These are phyloP conservation scores for Drosophila asahinai DNA, from an alignment of 1,140 invertebrate genomes.

Conservation along the genomic window DNA sequence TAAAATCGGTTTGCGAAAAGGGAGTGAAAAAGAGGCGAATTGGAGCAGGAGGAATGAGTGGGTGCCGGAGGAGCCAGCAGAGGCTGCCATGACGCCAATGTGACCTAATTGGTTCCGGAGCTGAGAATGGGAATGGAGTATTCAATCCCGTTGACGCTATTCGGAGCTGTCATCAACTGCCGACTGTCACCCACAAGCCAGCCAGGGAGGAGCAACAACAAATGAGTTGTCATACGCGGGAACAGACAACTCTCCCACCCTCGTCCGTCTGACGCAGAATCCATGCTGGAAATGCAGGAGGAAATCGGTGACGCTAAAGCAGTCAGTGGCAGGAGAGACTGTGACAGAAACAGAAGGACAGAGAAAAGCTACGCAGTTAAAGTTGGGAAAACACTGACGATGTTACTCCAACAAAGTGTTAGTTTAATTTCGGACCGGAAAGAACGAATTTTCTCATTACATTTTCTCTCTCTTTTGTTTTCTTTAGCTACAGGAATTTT, in stretches of 20 bases:
- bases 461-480: not conserved
- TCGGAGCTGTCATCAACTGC: slow-evolving; percentile 53
- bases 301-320: slow-evolving; percentile 45
- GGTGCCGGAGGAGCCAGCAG: slow-evolving; percentile 9
- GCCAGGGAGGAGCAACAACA: slow-evolving; percentile 45
- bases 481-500: too few relatives aligned
- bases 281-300: slow-evolving; percentile 23
- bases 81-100: slow-evolving; percentile 52
- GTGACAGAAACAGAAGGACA: not conserved
- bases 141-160: slow-evolving; percentile 27
- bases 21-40: slow-evolving; percentile 17
- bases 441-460: not conserved
- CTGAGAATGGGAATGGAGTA: slow-evolving; percentile 33
- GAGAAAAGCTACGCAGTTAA: not conserved
- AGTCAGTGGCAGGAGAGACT: slow-evolving; percentile 17
- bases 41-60: slow-evolving; percentile 14
- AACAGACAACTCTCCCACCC: not conserved
- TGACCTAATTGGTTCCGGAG: slow-evolving; percentile 73
- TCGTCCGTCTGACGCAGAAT: slow-evolving; percentile 4
- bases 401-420: not conserved
- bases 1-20: not conserved
- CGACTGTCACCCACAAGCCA: slow-evolving; percentile 68
- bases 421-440: not conserved
- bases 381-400: slow-evolving; percentile 2
- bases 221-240: slow-evolving; percentile 65